phyloP scores from a whole-genome alignment of 2,797 vertebrate species.

The Parauchenoglanis punctatus region DNA sequence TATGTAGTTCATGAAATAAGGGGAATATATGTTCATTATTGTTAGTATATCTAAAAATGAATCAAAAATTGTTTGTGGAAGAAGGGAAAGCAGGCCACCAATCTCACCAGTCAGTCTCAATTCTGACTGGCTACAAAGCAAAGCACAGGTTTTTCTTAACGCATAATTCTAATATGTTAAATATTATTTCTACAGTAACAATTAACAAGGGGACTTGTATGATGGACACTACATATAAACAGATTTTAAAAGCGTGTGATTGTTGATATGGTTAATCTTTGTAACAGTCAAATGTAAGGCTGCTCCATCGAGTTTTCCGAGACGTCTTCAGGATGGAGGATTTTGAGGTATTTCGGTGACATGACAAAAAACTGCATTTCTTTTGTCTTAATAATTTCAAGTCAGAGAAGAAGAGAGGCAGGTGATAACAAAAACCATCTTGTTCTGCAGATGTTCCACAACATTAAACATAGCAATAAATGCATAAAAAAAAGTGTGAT shows the following conservation, averaged over 20 bases:
- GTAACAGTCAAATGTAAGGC: neutral
- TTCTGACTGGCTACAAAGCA: neutral
- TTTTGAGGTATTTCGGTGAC: neutral
- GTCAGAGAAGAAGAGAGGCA: neutral
- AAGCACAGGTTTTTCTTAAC: neutral
- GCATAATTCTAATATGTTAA: neutral
- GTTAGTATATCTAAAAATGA: neutral
- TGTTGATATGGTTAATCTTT: neutral
- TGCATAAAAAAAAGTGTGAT: neutral
- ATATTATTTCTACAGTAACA: neutral
- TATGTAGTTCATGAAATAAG: neutral
- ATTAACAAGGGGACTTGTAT: neutral
- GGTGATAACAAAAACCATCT: neutral
- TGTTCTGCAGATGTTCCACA: conserved; percentile 1
- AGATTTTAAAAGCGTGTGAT: neutral
- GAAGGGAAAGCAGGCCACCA: neutral
- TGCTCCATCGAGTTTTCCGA: neutral
- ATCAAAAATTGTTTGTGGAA: neutral
- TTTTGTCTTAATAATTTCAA: conserved; percentile 13
- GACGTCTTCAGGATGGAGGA: neutral
- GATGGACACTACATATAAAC: neutral
- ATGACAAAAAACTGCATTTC: neutral
- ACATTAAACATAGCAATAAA: neutral
- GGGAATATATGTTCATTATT: neutral
- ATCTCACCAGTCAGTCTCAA: neutral